A percentile compares a stretch with the other conserved stretches of the same genome.
phyloP scores from a whole-genome alignment of 2,113 vertebrate species.

The Perognathus longimembris region DNA sequence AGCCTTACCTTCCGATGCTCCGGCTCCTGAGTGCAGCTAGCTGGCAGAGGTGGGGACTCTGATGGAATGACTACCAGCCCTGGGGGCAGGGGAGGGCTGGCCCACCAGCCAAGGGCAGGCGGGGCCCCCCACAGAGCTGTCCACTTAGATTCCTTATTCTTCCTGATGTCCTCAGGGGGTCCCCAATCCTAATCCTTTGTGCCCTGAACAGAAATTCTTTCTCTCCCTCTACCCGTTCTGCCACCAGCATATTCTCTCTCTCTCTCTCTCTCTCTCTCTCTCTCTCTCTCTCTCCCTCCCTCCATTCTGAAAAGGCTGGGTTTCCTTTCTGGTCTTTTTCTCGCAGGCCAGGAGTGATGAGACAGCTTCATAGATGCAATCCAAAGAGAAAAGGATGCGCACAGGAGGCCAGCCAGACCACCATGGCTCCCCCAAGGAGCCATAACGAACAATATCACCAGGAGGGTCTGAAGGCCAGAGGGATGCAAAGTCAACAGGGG shows the following conservation, averaged over 20 bases:
- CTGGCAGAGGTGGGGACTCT: background rate
- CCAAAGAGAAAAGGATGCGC: background rate
- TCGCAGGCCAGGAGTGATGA: background rate
- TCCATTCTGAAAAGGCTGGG: background rate
- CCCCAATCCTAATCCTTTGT: background rate
- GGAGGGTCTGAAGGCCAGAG: background rate
- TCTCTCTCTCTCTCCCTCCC: background rate
- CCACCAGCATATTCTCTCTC: no score
- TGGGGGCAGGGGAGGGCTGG: background rate
- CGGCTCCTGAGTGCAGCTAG: background rate
- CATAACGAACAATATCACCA: background rate
- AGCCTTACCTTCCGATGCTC: slow-evolving; percentile 25
- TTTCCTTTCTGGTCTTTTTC: background rate
- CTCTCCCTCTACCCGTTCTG: background rate
- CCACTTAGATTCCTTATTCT: slow-evolving; percentile 57
- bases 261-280: background rate
- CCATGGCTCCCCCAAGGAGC: background rate
- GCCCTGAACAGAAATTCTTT: background rate
- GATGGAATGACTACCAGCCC: background rate
- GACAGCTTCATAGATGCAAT: background rate
- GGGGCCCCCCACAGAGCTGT: background rate
- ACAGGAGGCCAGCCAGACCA: no score
- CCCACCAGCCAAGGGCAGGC: background rate
- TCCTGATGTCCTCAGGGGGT: slow-evolving; percentile 10
- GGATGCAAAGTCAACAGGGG: background rate